These are phyloP conservation scores for Pyrocephalus nanus DNA, from an alignment of 2,797 vertebrate species.

Conservation along the genomic window DNA sequence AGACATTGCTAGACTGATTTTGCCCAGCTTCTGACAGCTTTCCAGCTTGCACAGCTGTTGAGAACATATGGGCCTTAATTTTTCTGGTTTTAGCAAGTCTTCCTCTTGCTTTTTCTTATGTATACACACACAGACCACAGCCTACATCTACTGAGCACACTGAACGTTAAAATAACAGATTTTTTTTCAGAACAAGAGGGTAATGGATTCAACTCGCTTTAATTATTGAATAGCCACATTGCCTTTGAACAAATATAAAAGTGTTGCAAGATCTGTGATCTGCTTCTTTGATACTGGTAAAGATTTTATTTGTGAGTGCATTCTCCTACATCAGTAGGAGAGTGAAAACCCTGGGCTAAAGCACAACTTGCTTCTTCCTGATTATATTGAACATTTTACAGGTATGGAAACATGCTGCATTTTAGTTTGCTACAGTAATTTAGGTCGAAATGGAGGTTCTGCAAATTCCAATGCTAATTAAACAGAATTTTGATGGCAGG, in stretches of 20 bases:
- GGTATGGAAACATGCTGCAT: background rate
- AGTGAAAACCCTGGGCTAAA: background rate
- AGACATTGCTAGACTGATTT: background rate
- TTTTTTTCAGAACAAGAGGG: background rate
- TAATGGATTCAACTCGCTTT: background rate
- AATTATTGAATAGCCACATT: background rate
- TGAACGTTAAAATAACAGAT: background rate
- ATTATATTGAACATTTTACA: background rate
- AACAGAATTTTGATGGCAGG: background rate
- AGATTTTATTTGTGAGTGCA: background rate
- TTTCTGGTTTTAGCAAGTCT: background rate
- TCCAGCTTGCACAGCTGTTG: background rate
- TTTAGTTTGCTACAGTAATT: background rate
- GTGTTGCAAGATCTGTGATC: background rate
- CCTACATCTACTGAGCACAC: background rate
- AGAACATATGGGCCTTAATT: constrained; percentile 10
- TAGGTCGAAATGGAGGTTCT: background rate
- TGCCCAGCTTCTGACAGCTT: background rate
- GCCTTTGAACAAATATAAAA: background rate
- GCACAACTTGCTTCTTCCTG: background rate
- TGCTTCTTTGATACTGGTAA: background rate
- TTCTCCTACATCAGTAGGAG: background rate
- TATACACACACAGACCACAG: background rate
- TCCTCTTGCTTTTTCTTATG: background rate
- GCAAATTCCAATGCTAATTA: constrained; percentile 8